phyloP scores from a whole-genome alignment of 2,797 vertebrate species.

The Onychomys leucogaster region DNA sequence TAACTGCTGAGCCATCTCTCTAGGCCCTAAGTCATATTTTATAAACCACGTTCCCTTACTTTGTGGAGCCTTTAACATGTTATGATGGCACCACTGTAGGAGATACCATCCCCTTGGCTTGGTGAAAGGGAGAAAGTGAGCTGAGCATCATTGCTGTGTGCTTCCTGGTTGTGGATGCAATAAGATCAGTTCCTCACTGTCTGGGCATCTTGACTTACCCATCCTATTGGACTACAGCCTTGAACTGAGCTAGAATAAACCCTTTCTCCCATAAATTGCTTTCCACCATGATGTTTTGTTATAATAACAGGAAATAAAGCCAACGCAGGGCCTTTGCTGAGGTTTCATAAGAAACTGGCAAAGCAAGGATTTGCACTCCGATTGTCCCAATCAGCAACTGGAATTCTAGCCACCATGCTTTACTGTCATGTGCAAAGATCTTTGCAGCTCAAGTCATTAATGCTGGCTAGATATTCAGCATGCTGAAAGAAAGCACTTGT shows the following conservation, averaged over 20 bases:
- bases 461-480: background rate
- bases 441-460: background rate
- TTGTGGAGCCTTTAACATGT: background rate
- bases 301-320: background rate
- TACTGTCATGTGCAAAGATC: background rate
- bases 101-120: background rate
- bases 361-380: constrained; percentile 7
- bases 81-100: background rate
- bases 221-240: background rate
- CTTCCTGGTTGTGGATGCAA: background rate
- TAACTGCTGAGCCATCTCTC: background rate
- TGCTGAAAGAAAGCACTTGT: background rate
- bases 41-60: background rate
- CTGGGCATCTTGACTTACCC: background rate
- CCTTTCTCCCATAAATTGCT: background rate
- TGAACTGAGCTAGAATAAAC: background rate
- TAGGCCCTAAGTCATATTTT: background rate
- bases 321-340: background rate
- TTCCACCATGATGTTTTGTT: background rate
- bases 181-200: background rate
- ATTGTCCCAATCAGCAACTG: background rate
- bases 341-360: background rate
- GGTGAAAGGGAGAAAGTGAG: background rate
- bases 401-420: background rate
- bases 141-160: background rate